Conservation (phyloP, 2,797 vertebrate genomes). For the Pseudochirops corinnae region DNA sequence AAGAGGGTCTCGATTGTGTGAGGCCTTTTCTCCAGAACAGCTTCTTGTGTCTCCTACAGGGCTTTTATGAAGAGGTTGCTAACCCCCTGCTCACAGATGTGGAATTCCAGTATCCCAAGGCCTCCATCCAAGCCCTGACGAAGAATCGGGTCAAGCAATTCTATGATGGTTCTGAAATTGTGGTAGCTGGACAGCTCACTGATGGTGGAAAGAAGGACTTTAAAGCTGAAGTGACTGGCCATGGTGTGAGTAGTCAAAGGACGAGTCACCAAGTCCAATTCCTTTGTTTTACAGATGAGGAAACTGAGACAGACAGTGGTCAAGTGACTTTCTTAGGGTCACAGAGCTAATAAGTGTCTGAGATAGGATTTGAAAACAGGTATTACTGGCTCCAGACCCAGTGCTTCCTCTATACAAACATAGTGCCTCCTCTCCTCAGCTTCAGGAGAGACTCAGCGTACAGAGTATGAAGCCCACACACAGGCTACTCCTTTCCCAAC, state of each 20-base stretch:
- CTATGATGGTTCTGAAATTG: slow-evolving; percentile 93
- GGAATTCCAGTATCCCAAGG: slow-evolving; percentile 89
- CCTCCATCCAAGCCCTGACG: slow-evolving; percentile 89
- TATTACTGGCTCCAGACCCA: background rate
- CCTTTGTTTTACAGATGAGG: background rate
- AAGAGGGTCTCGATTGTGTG: background rate
- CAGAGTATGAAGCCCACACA: background rate
- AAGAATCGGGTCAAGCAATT: slow-evolving; percentile 89
- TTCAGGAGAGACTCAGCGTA: background rate
- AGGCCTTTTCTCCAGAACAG: background rate
- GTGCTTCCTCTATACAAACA: background rate
- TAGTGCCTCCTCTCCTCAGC: background rate
- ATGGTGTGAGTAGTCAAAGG: slow-evolving; percentile 86
- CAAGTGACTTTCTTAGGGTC: background rate
- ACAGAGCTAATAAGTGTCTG: background rate
- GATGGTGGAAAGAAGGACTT: slow-evolving; percentile 86
- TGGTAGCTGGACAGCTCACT: slow-evolving; percentile 91
- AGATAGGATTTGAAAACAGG: background rate
- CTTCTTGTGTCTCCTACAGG: slow-evolving; percentile 81
- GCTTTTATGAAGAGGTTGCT: slow-evolving; percentile 93
- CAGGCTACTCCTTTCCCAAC: background rate
- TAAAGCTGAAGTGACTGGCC: slow-evolving; percentile 88
- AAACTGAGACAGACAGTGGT: background rate
- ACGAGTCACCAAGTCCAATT: background rate
- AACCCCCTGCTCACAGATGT: slow-evolving; percentile 91